Percentiles rank a stretch among this genome's conserved stretches.
phyloP scores from a whole-genome alignment of 2,797 vertebrate species.

The Bovichtus variegatus region DNA sequence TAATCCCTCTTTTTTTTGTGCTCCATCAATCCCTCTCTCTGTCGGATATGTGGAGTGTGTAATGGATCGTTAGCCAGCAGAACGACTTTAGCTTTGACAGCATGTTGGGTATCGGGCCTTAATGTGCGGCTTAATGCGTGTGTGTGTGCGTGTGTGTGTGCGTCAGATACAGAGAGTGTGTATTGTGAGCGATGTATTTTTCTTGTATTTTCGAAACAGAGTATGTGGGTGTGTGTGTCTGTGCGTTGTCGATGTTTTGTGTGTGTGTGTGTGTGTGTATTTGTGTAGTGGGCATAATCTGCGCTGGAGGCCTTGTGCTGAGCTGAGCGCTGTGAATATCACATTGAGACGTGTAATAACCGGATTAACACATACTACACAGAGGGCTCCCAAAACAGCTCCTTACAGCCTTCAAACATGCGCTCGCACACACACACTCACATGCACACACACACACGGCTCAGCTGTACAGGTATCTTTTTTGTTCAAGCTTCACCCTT shows the following conservation, averaged over 20 bases:
- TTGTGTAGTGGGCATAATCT: conserved; percentile 68
- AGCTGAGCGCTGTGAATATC: conserved; percentile 73
- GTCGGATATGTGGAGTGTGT: conserved; percentile 67
- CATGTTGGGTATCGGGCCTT: conserved; percentile 56
- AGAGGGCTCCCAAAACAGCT: conserved; percentile 65
- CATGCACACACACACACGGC: conserved; percentile 3
- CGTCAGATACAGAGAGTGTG: conserved; percentile 6
- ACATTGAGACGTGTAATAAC: conserved; percentile 77
- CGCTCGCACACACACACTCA: conserved; percentile 1
- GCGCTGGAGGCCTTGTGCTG: conserved; percentile 75
- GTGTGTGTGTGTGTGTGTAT: conserved; percentile 23
- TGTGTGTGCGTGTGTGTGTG: conserved; percentile 20
- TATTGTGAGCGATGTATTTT: conserved; percentile 40
- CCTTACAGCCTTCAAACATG: conserved; percentile 45
- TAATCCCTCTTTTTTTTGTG: conserved; percentile 69
- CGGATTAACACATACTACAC: conserved; percentile 75
- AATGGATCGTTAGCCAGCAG: conserved; percentile 78
- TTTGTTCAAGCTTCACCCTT: not conserved
- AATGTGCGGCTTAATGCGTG: conserved; percentile 62
- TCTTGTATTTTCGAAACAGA: conserved; percentile 37
- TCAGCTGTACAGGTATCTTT: not conserved
- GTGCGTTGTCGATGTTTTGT: conserved; percentile 36
- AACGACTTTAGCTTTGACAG: conserved; percentile 72
- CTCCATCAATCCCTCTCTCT: conserved; percentile 58
- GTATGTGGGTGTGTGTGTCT: conserved; percentile 33